Percentiles rank a stretch among this genome's conserved stretches.
Evolutionary conservation across 64 coral and sea anemone species (phyloP).

Genomic region (Actinia tenebrosa): DNA sequence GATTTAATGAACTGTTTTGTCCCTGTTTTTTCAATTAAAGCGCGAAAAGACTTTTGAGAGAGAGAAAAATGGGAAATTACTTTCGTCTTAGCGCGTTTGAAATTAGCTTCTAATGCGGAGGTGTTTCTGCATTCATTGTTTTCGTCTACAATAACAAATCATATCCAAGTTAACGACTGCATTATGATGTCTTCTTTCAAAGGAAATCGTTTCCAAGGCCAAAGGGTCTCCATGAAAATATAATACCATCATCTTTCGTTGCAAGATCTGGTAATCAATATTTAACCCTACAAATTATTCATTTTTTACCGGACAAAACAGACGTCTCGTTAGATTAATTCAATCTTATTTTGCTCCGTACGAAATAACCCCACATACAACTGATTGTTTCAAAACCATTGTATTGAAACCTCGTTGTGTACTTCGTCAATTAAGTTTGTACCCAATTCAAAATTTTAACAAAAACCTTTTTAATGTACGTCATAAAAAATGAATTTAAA

Average conservation of each 20-base stretch:
- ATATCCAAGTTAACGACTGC: not conserved
- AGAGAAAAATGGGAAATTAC: not conserved
- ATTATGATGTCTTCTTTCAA: not conserved
- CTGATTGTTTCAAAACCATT: not conserved
- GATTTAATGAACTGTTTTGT: not conserved
- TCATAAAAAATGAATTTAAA: not conserved
- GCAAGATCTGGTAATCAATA: not conserved
- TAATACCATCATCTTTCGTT: not conserved
- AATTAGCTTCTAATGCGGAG: constrained; percentile 4
- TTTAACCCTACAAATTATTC: not conserved
- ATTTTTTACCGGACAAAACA: not conserved
- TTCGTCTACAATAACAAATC: not conserved
- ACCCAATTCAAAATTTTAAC: not conserved
- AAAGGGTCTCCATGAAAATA: not conserved
- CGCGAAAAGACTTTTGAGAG: not conserved
- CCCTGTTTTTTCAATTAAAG: not conserved
- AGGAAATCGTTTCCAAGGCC: not conserved
- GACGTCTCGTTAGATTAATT: not conserved
- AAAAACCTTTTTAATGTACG: not conserved
- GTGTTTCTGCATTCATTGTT: not conserved
- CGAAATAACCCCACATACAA: not conserved
- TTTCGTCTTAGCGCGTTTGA: not conserved
- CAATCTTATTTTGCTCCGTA: not conserved
- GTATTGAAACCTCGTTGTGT: not conserved
- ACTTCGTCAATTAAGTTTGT: constrained; percentile 4